Base-by-base conservation (phyloP, 2,888 invertebrate genomes). In the Lasioglossum villosulum region DNA sequence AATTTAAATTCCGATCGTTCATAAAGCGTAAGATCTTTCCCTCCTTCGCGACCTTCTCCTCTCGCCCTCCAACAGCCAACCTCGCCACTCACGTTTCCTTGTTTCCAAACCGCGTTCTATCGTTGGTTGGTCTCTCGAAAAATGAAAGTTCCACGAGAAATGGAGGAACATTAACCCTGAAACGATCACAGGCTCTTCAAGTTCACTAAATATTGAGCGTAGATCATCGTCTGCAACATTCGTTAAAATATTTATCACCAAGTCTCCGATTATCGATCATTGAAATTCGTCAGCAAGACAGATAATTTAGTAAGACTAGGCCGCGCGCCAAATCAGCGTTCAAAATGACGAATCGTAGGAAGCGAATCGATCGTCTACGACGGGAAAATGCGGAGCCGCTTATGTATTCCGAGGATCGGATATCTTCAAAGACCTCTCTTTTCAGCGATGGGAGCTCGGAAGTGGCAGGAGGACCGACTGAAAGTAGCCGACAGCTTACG, bases 1-100 rank as follows among this genome's bases (percentile, higher is more conserved):
- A 93, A 93, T 93, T 93, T 92, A 92, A 93, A 93, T 93, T 93
- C 93, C 92, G 89, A 92, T 92, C 92, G 92, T 92, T 92, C 92
- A 93, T 93, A 92, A 92, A 91, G 88, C 91, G 88, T 86, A 91
- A 93, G 88, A 86, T 91, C 90, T 89, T 86, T 83, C 87, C 81
- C 82, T 79, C 80, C 83, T 27, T 39, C 45, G 27, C 39, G 30
- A 59, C 19, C 75, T n/a, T n/a, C 6, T 4, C 39, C n/a, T 52
- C 80, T 70, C 77, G 59, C 66, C 76, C 78, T 42, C 45, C 71
- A 42, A 39, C 77, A 80, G 63, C 76, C 59, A 70, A 73, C 72
- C 52, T 70, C 78, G 30, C 66, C 16, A 34, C 27, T 52, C 34
- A n/a, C 66, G 34, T 72, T 23, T 63, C 52, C 75, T 63, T 70